Percentiles rank a stretch among this genome's conserved stretches.
Evolutionary conservation across 2,888 invertebrate genomes (phyloP).

Genomic region (Abrostola tripartita): DNA sequence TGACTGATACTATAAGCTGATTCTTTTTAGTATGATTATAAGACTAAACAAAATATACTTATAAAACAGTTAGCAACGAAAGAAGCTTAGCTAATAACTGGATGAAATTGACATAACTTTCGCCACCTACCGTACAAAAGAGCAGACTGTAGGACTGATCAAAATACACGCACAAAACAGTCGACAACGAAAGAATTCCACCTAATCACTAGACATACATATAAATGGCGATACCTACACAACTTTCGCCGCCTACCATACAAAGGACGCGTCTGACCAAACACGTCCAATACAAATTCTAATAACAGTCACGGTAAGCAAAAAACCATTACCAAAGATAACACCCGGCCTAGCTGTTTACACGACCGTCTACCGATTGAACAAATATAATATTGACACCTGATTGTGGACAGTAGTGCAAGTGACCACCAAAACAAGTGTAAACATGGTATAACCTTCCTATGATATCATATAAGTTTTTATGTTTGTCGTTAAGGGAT

Average conservation of each 20-base stretch:
- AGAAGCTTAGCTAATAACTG: too few species aligned
- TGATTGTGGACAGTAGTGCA: slow-evolving; percentile 40
- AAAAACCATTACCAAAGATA: slow-evolving; percentile 54
- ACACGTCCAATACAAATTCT: slow-evolving; percentile 17
- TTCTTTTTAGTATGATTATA: too few species aligned
- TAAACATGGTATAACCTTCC: slow-evolving; percentile 47
- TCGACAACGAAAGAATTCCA: too few species aligned
- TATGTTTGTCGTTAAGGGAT: slow-evolving; percentile 36
- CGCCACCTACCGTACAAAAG: too few species aligned
- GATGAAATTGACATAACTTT: too few species aligned
- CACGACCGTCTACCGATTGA: slow-evolving; percentile 45
- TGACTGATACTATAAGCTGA: too few species aligned
- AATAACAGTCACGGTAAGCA: slow-evolving; percentile 38
- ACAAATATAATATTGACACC: slow-evolving; percentile 55
- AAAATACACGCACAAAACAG: too few species aligned
- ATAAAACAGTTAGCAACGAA: too few species aligned
- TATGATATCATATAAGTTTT: slow-evolving; percentile 53
- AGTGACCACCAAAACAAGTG: slow-evolving; percentile 45
- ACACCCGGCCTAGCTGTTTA: slow-evolving; percentile 43
- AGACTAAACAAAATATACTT: too few species aligned
- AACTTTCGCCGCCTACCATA: not conserved
- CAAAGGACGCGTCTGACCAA: slow-evolving; percentile 7
- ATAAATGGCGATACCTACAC: too few species aligned
- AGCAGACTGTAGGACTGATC: too few species aligned
- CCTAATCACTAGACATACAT: too few species aligned